Evolutionary conservation across 2,888 invertebrate species (phyloP).

Genomic region (Agriotes lineatus): DNA sequence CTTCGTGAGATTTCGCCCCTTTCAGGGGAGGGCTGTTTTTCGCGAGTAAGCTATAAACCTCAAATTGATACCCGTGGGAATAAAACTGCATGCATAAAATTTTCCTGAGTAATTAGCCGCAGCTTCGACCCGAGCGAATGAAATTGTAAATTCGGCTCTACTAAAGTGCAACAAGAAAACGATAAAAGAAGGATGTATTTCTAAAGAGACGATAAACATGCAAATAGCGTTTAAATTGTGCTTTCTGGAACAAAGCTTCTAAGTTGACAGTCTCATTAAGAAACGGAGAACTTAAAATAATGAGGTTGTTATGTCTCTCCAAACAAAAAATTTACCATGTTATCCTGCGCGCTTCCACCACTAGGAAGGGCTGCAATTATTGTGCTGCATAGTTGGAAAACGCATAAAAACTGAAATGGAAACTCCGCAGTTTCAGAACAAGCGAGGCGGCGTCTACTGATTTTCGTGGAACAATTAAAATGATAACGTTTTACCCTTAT

Average conservation of each 20-base stretch:
- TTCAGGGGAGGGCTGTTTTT: constrained; percentile 25
- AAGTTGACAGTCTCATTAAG: constrained; percentile 48
- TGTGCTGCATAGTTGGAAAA: not conserved
- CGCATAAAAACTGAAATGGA: not conserved
- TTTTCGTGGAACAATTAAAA: constrained; percentile 1
- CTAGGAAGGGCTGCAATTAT: not conserved
- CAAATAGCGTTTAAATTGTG: constrained; percentile 46
- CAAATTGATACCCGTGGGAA: not conserved
- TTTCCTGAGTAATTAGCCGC: constrained; percentile 20
- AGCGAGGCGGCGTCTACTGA: too few species aligned
- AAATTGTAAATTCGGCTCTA: constrained; percentile 17
- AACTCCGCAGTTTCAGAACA: not conserved
- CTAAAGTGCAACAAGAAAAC: constrained; percentile 11
- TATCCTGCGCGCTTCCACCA: not conserved
- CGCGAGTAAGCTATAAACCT: not conserved
- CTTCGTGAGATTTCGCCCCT: constrained; percentile 25
- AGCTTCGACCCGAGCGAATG: not conserved
- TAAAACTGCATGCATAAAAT: constrained; percentile 7
- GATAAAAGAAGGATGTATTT: constrained; percentile 10
- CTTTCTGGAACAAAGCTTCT: constrained; percentile 43
- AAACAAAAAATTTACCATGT: not conserved
- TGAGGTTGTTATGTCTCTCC: constrained; percentile 35
- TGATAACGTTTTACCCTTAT: constrained; percentile 7
- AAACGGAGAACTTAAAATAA: constrained; percentile 37
- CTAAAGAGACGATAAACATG: constrained; percentile 42